Evolutionary conservation across 2,113 vertebrate species (phyloP), one percentile per base, ranked within the genome.

Genomic region (Laticauda colubrina): DNA sequence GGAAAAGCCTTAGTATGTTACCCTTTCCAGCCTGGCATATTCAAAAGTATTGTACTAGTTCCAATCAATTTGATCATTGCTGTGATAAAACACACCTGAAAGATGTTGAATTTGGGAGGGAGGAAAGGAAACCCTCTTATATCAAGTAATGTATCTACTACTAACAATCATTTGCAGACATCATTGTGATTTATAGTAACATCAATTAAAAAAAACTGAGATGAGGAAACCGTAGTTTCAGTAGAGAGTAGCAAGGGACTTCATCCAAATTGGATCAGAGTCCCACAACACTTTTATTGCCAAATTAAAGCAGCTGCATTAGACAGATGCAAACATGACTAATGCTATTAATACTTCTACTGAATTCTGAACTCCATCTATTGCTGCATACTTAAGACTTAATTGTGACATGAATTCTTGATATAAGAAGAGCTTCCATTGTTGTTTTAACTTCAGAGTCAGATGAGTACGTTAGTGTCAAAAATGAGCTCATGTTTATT

Each of bases 361-460:
- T 87, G n/a, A 90, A 54, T 64, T 51, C n/a, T 87, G 45, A 90
- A 90, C 92, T 43, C 88, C 89, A 90, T 89, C 81, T 57, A 45
- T 15, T 87, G 39, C 56, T 89, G 55, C 43, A 89, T 92, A 85
- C 39, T 57, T 85, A 69, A 92, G 59, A 12, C 55, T 34, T 12
- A 26, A 89, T 48, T 57, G 61, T 64, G 81, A 56, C 56, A 87
- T 61, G 43, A 90, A 24, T 64, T 87, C 75, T 48, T 90, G 64
- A 90, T 87, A 90, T 64, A 93, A 15, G 11, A 61, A 56, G 26
- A 11, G 39, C 21, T 54, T 34, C 51, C 53, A n/a, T 14, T 39
- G 24, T 90, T 89, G 43, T 54, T 89, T 92, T 39, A n/a, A 20
- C 39, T 75, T 89, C 61, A 81, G 21, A 29, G 20, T 90, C 29